These are phyloP conservation scores for Trichomycterus rosablanca DNA, from an alignment of 2,113 vertebrate species.

Conservation along the genomic window DNA sequence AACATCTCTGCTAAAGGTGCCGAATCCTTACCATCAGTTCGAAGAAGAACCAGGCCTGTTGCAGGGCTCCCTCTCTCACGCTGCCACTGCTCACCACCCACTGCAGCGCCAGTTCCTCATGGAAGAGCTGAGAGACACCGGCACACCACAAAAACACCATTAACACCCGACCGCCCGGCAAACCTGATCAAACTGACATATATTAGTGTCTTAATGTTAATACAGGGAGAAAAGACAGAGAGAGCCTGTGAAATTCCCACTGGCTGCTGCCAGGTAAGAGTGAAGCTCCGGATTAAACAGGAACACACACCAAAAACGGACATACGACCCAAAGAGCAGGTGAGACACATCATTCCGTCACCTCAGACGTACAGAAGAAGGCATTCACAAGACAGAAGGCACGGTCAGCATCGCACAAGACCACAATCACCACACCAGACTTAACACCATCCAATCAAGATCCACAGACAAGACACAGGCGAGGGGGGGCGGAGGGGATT, in stretches of 20 bases:
- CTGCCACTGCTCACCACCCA: slow-evolving; percentile 98
- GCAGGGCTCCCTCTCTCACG: slow-evolving; percentile 90
- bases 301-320: slow-evolving; percentile 15
- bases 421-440: slow-evolving; percentile 58
- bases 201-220: slow-evolving; percentile 15
- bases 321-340: slow-evolving; percentile 15
- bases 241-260: slow-evolving; percentile 26
- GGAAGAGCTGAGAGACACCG: slow-evolving; percentile 79
- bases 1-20: too few relatives aligned
- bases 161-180: neutral
- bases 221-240: slow-evolving; percentile 1
- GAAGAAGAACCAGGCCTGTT: slow-evolving; percentile 99
- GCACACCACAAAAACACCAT: slow-evolving; percentile 10
- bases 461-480: slow-evolving; percentile 63
- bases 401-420: slow-evolving; percentile 61
- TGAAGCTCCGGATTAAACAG: slow-evolving; percentile 21
- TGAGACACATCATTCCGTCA: slow-evolving; percentile 29
- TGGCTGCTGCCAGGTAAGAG: slow-evolving; percentile 37
- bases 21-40: slow-evolving; percentile 97
- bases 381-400: slow-evolving; percentile 53
- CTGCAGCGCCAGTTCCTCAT: slow-evolving; percentile 94
- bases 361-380: too few relatives aligned
- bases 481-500: slow-evolving; percentile 49
- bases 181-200: neutral
- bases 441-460: slow-evolving; percentile 57